Evolutionary conservation across 2,113 vertebrate genomes (phyloP).

Genomic region (Mesocricetus auratus): DNA sequence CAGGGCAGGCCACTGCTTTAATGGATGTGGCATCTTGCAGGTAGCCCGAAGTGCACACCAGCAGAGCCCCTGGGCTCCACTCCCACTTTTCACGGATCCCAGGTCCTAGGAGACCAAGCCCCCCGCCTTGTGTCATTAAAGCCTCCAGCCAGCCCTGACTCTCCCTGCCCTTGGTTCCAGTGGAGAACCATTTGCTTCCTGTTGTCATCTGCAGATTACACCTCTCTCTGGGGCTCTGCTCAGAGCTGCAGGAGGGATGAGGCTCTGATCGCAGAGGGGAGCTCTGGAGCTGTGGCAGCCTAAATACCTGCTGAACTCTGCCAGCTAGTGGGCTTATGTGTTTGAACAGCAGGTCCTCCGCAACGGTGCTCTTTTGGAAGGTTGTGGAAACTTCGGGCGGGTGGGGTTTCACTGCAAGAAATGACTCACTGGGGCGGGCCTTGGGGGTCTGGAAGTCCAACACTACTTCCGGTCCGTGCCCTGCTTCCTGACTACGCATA

Average conservation of each 20-base stretch:
- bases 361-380: neutral
- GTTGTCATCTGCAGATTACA: neutral
- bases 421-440: neutral
- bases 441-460: neutral
- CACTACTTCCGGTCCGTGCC: neutral
- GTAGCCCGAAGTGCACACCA: rapidly evolving
- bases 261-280: neutral
- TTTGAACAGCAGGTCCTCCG: neutral
- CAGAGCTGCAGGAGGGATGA: neutral
- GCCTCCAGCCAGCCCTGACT: rapidly evolving
- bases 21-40: rapidly evolving
- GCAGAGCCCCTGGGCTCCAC: rapidly evolving
- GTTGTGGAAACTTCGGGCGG: neutral
- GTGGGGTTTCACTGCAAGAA: neutral
- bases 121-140: neutral
- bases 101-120: neutral
- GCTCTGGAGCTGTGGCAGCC: neutral
- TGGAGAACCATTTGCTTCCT: rapidly evolving
- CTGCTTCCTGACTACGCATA: neutral
- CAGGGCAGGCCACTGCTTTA: neutral
- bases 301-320: rapidly evolving
- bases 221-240: neutral
- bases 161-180: neutral
- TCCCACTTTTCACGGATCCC: neutral
- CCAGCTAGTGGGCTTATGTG: neutral